These are phyloP conservation scores for Atta cephalotes DNA, from an alignment of 1,140 invertebrate genomes.

Conservation along the genomic window DNA sequence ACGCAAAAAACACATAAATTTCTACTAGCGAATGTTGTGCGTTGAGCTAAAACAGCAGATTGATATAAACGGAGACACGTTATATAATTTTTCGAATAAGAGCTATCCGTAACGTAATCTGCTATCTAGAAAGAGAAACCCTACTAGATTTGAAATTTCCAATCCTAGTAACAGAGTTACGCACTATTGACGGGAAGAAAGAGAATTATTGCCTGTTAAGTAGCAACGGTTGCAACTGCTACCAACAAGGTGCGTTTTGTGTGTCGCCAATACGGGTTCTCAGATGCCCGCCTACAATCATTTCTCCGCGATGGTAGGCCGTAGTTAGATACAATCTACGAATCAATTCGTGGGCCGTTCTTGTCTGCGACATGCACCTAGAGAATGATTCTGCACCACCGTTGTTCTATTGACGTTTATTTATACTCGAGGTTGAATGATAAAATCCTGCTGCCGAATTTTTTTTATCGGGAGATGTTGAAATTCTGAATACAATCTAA, in stretches of 20 bases:
- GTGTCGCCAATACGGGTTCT: slow-evolving; percentile 50
- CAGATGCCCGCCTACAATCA: slow-evolving; percentile 38
- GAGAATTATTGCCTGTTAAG: slow-evolving; percentile 20
- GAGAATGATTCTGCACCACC: slow-evolving; percentile 17
- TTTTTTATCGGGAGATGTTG: not conserved
- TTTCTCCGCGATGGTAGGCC: slow-evolving; percentile 50
- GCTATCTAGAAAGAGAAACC: not conserved
- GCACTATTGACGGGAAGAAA: not conserved
- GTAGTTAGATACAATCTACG: slow-evolving; percentile 57
- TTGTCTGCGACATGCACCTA: slow-evolving; percentile 6
- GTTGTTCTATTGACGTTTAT: slow-evolving; percentile 32
- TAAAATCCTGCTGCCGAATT: slow-evolving; percentile 26
- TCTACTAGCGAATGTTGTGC: slow-evolving; percentile 1
- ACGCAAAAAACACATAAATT: not conserved
- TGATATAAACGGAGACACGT: slow-evolving; percentile 11
- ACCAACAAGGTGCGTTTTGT: slow-evolving; percentile 54
- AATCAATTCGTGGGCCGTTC: slow-evolving; percentile 41
- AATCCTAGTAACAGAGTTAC: not conserved
- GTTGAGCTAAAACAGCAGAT: slow-evolving; percentile 3
- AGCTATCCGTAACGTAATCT: not conserved
- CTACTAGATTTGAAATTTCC: slow-evolving; percentile 18
- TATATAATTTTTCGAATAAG: not conserved
- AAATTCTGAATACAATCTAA: not conserved
- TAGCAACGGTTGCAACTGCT: slow-evolving; percentile 11
- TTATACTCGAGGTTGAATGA: slow-evolving; percentile 17